Conservation (phyloP, 2,888 invertebrate species). For the Prostheceraeus crozeri region DNA sequence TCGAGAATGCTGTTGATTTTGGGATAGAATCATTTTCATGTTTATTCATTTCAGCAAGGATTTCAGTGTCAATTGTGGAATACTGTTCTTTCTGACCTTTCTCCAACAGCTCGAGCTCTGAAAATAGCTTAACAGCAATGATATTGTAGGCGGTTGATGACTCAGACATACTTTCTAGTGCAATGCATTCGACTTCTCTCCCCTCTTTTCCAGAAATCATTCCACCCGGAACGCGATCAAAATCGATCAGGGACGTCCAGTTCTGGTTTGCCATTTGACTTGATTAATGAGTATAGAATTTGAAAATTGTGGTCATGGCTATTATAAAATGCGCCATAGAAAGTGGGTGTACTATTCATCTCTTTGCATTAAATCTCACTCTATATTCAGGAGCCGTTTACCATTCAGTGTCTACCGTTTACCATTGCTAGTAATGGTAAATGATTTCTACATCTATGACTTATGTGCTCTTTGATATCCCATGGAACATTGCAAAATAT, state of each 20-base stretch:
- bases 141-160: constrained; percentile 9
- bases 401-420: too few species aligned
- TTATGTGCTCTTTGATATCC: too few species aligned
- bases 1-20: constrained; percentile 26
- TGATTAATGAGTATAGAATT: too few species aligned
- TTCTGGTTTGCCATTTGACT: constrained; percentile 24
- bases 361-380: too few species aligned
- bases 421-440: too few species aligned
- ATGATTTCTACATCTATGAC: too few species aligned
- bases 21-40: constrained; percentile 24
- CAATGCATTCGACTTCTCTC: constrained; percentile 23
- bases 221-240: constrained; percentile 7
- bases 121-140: neutral
- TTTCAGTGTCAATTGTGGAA: constrained; percentile 19
- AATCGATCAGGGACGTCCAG: constrained; percentile 6
- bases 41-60: constrained; percentile 27
- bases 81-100: constrained; percentile 23
- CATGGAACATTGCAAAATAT: too few species aligned
- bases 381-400: too few species aligned
- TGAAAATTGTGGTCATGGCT: too few species aligned
- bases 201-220: constrained; percentile 27
- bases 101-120: constrained; percentile 10
- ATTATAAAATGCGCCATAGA: too few species aligned
- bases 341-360: too few species aligned
- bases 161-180: constrained; percentile 1